Evolutionary conservation across 2,113 vertebrate species (phyloP), one percentile per base, ranked within the genome.

Genomic region (Rhadina sibilatrix): DNA sequence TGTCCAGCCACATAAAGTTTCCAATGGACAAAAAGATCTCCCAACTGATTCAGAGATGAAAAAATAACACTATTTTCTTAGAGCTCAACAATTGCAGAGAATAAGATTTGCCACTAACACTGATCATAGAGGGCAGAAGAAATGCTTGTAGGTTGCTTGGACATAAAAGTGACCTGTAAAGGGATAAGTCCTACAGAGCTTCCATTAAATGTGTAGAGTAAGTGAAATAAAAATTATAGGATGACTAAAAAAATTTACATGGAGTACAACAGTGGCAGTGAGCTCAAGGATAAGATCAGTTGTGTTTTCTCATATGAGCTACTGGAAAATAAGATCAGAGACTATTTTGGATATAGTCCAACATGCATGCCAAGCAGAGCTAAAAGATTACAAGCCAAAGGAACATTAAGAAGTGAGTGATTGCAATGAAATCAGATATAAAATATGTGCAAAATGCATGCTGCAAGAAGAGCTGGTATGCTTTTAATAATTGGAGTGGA

Each of bases 391-490:
- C 0, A 1, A 91, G 77, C 40, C n/a, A 13, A 87, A 76, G 53
- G 61, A 87, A 87, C 42, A 65, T 91, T 80, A 95, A 52, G 63
- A 95, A 87, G 56, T 78, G 66, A 93, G 37, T 90, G 63, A 85
- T 77, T 87, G 38, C 52, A 68, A 27, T 57, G 87, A 91, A 87
- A 86, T 72, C 66, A 87, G 74, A 57, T 78, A 64, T 9, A 69
- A 83, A 63, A 54, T 53, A 13, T 54, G 35, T 66, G 54, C 63
- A 72, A 78, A 96, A 71, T 24, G 24, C 13, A 22, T 46, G 25
- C 37, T 76, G 74, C 46, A 83, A 46, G 44, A 76, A 68, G 59
- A 74, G 38, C 40, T 59, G 42, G 56, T 25, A 10, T 76, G 57
- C 42, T 91, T 71, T 60, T 60, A 82, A 60, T 70, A 90, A 90